A percentile compares a stretch with the other conserved stretches of the same genome.
These are phyloP conservation scores for Chrysodeixis includens DNA, from an alignment of 2,888 invertebrate species.

Conservation along the genomic window DNA sequence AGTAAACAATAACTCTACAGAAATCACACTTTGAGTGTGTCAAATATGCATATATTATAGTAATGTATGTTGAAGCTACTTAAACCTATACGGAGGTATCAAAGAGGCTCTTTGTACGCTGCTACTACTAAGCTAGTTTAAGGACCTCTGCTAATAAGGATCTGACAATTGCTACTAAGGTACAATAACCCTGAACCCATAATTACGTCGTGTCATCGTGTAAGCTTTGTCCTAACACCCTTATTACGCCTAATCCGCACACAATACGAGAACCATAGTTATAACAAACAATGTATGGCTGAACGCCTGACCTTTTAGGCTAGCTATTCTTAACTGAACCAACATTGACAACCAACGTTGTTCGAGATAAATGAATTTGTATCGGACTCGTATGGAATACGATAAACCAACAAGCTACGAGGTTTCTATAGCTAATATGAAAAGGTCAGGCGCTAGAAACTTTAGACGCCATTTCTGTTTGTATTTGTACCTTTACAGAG, in stretches of 20 bases:
- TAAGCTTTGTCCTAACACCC: neutral
- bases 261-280: neutral
- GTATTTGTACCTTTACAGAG: neutral
- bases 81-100: too few species aligned
- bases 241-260: neutral
- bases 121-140: neutral
- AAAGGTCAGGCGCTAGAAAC: conserved; percentile 5
- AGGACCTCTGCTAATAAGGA: neutral
- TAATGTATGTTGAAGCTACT: too few species aligned
- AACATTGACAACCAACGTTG: conserved; percentile 7
- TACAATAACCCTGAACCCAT: neutral
- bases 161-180: neutral
- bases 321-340: conserved; percentile 2
- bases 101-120: neutral
- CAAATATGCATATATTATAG: too few species aligned
- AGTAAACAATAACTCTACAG: too few species aligned
- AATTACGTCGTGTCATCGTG: neutral
- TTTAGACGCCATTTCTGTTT: conserved; percentile 1
- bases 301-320: neutral
- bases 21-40: too few species aligned
- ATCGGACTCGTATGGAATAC: neutral
- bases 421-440: conserved; percentile 3
- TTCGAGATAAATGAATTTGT: conserved; percentile 3
- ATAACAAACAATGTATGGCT: neutral
- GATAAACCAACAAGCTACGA: neutral